A percentile compares a stretch with the other conserved stretches of the same genome.
These are phyloP conservation scores for Agrypnia vestita DNA, from an alignment of 1,140 invertebrate genomes.

Conservation along the genomic window DNA sequence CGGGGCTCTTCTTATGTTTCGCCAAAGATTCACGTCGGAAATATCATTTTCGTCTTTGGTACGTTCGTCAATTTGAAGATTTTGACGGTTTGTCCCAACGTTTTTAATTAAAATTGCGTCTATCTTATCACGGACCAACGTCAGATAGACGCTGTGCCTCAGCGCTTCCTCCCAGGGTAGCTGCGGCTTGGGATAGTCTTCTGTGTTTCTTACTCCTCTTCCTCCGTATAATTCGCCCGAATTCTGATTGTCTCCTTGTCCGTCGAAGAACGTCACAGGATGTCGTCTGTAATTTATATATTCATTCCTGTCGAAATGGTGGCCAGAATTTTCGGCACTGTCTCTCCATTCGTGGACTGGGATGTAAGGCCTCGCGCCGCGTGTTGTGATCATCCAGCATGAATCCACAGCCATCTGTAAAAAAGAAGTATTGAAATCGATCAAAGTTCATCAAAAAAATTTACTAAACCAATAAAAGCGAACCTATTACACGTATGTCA, in stretches of 20 bases:
- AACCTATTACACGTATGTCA: no score
- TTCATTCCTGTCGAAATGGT: constrained; percentile 19
- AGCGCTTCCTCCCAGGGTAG: constrained; percentile 75
- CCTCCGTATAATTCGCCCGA: constrained; percentile 16
- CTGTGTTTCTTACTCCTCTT: constrained; percentile 32
- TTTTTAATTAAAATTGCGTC: constrained; percentile 65
- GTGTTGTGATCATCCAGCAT: constrained; percentile 23
- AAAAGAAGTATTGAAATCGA: background rate
- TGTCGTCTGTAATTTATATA: constrained; percentile 31
- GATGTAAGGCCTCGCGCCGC: constrained; percentile 9
- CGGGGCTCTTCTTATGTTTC: constrained; percentile 72
- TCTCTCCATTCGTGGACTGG: constrained; percentile 11
- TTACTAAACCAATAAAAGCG: no score
- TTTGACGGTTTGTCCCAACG: background rate
- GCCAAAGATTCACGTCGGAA: constrained; percentile 71
- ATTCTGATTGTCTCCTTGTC: background rate
- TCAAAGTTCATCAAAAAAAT: constrained; percentile 1
- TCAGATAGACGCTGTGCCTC: constrained; percentile 75
- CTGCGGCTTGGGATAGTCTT: constrained; percentile 47
- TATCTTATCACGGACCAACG: constrained; percentile 72
- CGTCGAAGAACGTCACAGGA: constrained; percentile 18
- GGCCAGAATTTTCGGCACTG: background rate
- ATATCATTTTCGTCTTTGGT: constrained; percentile 63
- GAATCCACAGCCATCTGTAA: constrained; percentile 34
- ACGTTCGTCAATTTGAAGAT: constrained; percentile 60